phyloP scores from a whole-genome alignment of 2,113 vertebrate genomes.

The Pseudorectes ferrugineus region DNA sequence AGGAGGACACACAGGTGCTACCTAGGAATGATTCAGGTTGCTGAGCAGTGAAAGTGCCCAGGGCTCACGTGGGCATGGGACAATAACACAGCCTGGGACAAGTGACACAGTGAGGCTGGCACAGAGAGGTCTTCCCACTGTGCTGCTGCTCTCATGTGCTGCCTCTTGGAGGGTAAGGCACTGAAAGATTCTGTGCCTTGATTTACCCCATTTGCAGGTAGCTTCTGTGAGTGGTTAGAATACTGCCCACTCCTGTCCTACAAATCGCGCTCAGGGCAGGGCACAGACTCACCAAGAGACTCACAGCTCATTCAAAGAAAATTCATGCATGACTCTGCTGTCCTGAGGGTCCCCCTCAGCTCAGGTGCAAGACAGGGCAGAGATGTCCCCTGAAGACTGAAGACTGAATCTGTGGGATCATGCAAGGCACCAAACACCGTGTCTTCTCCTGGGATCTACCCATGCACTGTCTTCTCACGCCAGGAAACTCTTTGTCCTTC shows the following conservation, averaged over 20 bases:
- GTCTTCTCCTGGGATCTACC: neutral
- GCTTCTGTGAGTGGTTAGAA: neutral
- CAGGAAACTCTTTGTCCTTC: neutral
- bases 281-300: neutral
- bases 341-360: neutral
- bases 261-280: neutral
- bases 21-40: neutral
- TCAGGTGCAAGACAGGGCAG: neutral
- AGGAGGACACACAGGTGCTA: neutral
- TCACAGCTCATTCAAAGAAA: neutral
- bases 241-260: neutral
- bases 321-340: neutral
- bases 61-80: neutral
- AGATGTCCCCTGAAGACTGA: neutral
- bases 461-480: neutral
- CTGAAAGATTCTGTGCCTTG: neutral
- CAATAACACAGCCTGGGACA: neutral
- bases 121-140: neutral
- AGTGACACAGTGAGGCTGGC: neutral
- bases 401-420: neutral
- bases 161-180: neutral
- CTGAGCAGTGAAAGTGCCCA: neutral
- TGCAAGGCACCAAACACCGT: neutral
- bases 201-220: neutral
- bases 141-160: neutral